Conservation (phyloP, 1,140 invertebrate genomes). For the Bombus fervidus region DNA sequence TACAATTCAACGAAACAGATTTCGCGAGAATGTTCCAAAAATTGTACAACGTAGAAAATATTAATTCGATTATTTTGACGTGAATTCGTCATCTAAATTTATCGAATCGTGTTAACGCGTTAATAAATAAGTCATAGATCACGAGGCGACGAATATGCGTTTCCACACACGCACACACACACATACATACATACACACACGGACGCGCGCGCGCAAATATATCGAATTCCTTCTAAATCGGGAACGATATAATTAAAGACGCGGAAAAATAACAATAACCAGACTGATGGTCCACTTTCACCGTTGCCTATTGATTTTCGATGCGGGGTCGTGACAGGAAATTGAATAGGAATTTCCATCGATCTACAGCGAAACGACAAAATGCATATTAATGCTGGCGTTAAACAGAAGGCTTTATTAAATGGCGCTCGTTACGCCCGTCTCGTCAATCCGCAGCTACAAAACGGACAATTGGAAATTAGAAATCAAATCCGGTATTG, state of each 20-base stretch:
- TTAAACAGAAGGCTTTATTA: constrained; percentile 57
- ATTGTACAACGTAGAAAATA: background rate
- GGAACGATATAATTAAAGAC: constrained; percentile 33
- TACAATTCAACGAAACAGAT: background rate
- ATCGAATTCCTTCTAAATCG: constrained; percentile 28
- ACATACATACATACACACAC: no score
- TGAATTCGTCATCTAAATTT: constrained; percentile 20
- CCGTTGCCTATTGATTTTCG: background rate
- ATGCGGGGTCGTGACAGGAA: background rate
- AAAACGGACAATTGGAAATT: constrained; percentile 59
- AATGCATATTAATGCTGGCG: constrained; percentile 50
- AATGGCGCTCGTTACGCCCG: constrained; percentile 49
- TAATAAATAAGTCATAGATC: constrained; percentile 39
- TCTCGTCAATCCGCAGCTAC: constrained; percentile 34
- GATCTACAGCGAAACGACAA: constrained; percentile 23
- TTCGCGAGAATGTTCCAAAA: background rate
- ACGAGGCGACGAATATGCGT: constrained; percentile 17
- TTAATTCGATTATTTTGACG: background rate
- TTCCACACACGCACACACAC: no score
- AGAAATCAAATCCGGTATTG: constrained; percentile 48
- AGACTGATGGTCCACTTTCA: constrained; percentile 29
- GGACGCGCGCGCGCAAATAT: background rate
- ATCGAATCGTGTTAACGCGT: background rate
- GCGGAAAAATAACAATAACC: constrained; percentile 29
- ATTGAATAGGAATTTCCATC: constrained; percentile 43